Evolutionary conservation across 1,140 invertebrate species (phyloP), one percentile per base, ranked within the genome.

Genomic region (Aporrectodea caliginosa): DNA sequence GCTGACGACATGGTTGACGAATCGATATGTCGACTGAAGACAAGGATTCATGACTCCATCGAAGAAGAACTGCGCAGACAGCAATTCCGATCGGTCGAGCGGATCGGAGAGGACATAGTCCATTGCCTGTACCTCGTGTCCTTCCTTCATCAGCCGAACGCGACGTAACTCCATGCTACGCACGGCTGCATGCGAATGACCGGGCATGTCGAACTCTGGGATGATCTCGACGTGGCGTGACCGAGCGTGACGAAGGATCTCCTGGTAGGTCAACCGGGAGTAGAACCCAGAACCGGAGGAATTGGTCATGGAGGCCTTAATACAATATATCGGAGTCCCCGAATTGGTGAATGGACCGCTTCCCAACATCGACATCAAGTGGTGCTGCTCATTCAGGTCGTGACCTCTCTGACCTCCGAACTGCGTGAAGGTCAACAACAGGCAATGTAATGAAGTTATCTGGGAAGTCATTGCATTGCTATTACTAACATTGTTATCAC

Each of bases 121-220:
- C 6, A 22, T 58, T 6, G 43, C 43, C 43, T 6, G 6, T 22
- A 58, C 22, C 43, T 58, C 43, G 22, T 58, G 6, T 58, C 43
- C 43, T 12, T 22, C 6, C 6, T 6, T 22, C 43, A 58, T 58
- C 6, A 58, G 43, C 6, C 43, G 43, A 6, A 22, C 6, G 43
- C 22, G 22, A 22, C 43, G 43, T 58, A 22, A 82, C 68, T 82
- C 82, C 86, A 87, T 87, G 32, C 84, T 81, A 72, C 81, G 83
- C 58, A 87, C 83, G 43, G 85, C 85, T 14, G 85, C 85, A n/a
- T 84, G 84, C 1, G 83, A 77, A 77, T 88, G 87, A 30, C 86
- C 85, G 1, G 87, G 87, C 83, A 85, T 85, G 81, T 87, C 86
- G 77, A 88, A 81, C 82, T 88, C 87, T 29, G 87, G 87, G n/a